Conservation (phyloP, 2,797 vertebrate genomes). For the Atherinosoma microstoma region DNA sequence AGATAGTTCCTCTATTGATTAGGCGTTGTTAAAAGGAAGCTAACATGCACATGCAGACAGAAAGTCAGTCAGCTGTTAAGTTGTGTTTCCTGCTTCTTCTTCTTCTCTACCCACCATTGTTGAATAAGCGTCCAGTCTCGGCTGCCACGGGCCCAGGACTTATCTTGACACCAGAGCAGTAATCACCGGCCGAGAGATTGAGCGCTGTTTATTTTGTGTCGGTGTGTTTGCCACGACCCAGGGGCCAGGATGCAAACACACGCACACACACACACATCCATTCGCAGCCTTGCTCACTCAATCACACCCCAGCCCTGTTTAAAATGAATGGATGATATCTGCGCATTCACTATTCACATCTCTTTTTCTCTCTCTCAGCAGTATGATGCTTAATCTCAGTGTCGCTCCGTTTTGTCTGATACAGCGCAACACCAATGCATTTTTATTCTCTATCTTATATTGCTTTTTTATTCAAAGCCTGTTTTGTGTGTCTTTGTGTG, state of each 20-base stretch:
- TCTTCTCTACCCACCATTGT: slow-evolving; percentile 57
- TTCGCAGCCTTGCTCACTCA: slow-evolving; percentile 68
- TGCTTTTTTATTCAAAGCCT: slow-evolving; percentile 70
- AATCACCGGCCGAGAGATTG: slow-evolving; percentile 80
- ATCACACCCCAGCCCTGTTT: slow-evolving; percentile 75
- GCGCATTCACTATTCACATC: slow-evolving; percentile 75
- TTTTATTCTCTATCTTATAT: slow-evolving; percentile 79
- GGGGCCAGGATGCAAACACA: slow-evolving; percentile 66
- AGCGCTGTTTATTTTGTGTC: slow-evolving; percentile 84
- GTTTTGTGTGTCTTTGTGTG: slow-evolving; percentile 33
- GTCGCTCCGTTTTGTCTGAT: slow-evolving; percentile 74
- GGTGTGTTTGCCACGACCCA: slow-evolving; percentile 74
- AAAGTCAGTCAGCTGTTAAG: slow-evolving; percentile 6
- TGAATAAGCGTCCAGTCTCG: slow-evolving; percentile 43
- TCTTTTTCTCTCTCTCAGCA: slow-evolving; percentile 69
- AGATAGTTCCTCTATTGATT: not conserved
- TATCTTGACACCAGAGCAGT: slow-evolving; percentile 84
- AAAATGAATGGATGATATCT: slow-evolving; percentile 86
- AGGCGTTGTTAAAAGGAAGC: not conserved
- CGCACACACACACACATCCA: slow-evolving; percentile 45
- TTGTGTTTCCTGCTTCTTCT: slow-evolving; percentile 18
- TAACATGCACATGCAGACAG: slow-evolving; percentile 1
- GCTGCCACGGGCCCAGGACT: slow-evolving; percentile 74
- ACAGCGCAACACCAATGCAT: slow-evolving; percentile 75
- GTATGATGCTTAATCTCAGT: slow-evolving; percentile 71